These are phyloP conservation scores for Odocoileus virginianus DNA, from an alignment of 2,113 vertebrate species.

Conservation along the genomic window DNA sequence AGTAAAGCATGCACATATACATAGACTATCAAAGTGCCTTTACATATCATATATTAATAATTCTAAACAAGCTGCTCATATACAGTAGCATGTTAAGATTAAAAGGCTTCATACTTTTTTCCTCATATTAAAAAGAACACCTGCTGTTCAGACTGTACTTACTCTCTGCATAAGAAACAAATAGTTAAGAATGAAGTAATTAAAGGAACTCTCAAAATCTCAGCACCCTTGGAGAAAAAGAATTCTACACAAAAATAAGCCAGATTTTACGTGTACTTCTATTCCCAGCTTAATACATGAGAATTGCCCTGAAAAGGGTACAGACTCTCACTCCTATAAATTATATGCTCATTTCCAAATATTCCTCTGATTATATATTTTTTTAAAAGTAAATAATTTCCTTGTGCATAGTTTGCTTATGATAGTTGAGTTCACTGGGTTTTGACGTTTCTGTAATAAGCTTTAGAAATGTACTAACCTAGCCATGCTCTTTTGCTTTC, in stretches of 20 bases:
- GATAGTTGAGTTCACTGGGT: background rate
- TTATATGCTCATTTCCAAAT: background rate
- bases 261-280: background rate
- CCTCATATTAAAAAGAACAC: conserved; percentile 43
- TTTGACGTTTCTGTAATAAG: background rate
- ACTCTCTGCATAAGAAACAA: conserved; percentile 16
- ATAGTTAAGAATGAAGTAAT: conserved; percentile 56
- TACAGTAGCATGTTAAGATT: background rate
- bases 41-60: background rate
- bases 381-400: conserved; percentile 22
- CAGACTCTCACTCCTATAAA: background rate
- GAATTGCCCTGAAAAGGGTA: background rate
- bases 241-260: background rate
- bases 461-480: background rate
- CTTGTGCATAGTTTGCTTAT: background rate
- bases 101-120: conserved; percentile 50
- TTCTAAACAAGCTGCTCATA: conserved; percentile 1
- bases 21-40: background rate
- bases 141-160: background rate
- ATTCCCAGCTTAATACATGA: background rate
- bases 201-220: conserved; percentile 42
- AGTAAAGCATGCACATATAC: background rate
- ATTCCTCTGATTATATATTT: background rate
- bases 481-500: conserved; percentile 14
- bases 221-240: conserved; percentile 22